phyloP scores from a whole-genome alignment of 2,888 invertebrate species.

The Brachyopa scutellaris region DNA sequence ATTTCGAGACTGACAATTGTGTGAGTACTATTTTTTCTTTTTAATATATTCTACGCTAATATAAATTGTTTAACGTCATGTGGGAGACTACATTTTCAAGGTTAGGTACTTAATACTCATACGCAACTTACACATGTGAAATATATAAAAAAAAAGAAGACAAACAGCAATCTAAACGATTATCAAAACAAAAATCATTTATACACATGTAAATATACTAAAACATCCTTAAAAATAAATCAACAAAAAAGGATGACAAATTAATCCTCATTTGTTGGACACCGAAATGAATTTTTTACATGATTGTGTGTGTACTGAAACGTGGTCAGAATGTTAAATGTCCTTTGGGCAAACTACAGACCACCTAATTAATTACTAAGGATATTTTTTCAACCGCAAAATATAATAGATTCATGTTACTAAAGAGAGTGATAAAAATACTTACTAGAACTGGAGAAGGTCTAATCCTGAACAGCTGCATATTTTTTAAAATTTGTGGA shows the following conservation, averaged over 20 bases:
- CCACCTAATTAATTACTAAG: constrained; percentile 12
- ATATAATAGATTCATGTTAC: neutral
- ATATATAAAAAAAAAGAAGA: too few species aligned
- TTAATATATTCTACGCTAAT: too few species aligned
- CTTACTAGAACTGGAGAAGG: constrained; percentile 99
- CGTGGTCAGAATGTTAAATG: constrained; percentile 23
- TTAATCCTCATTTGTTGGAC: constrained; percentile 32
- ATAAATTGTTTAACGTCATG: too few species aligned
- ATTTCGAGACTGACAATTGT: too few species aligned
- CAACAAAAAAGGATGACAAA: constrained; percentile 24
- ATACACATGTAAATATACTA: too few species aligned
- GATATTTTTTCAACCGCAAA: constrained; percentile 24
- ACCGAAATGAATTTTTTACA: constrained; percentile 51
- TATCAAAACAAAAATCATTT: too few species aligned
- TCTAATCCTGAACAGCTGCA: constrained; percentile 98
- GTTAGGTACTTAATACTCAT: too few species aligned
- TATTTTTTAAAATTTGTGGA: constrained; percentile 67
- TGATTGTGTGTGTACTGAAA: neutral
- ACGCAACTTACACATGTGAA: too few species aligned
- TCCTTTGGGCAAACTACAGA: constrained; percentile 17
- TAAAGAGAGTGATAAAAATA: constrained; percentile 82
- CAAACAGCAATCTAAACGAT: too few species aligned
- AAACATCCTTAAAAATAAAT: constrained; percentile 22
- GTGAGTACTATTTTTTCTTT: too few species aligned
- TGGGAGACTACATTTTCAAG: too few species aligned